Evolutionary conservation across 2,113 vertebrate genomes (phyloP).

Genomic region (Irena cyanogastra): DNA sequence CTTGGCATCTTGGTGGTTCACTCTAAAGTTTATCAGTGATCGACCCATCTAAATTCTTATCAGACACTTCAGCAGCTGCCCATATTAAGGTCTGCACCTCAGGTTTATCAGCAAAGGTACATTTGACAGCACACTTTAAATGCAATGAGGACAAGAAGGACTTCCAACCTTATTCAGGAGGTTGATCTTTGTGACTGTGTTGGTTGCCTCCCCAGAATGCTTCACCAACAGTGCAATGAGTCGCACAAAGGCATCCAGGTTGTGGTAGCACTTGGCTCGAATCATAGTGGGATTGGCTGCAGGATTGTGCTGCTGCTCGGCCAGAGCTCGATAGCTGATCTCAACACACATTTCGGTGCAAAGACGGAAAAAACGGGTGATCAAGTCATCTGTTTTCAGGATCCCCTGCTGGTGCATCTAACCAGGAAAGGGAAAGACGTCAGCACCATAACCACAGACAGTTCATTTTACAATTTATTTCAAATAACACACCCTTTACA

Average conservation of each 20-base stretch:
- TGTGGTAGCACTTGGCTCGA: conserved; percentile 97
- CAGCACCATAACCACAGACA: not conserved
- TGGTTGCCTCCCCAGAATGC: conserved; percentile 97
- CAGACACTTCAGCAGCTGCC: not conserved
- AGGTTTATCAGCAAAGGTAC: not conserved
- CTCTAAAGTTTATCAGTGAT: not conserved
- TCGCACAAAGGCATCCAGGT: conserved; percentile 95
- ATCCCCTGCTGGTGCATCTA: conserved; percentile 99
- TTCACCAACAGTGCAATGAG: conserved; percentile 96
- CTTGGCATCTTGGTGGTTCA: not conserved
- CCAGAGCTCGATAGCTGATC: conserved; percentile 96
- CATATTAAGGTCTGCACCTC: not conserved
- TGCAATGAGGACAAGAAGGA: rapidly evolving
- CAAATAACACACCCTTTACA: not conserved
- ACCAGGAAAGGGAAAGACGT: not conserved
- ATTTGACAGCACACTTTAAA: rapidly evolving
- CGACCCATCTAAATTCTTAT: not conserved
- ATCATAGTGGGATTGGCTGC: conserved; percentile 96
- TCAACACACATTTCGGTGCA: conserved; percentile 99
- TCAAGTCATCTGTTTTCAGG: conserved; percentile 96
- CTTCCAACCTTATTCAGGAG: conserved; percentile 90
- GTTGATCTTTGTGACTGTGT: conserved; percentile 98
- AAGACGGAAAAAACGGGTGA: conserved; percentile 95
- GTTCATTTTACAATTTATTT: not conserved
- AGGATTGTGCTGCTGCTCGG: conserved; percentile 97